Base-by-base conservation (phyloP, 1,140 invertebrate genomes). In the Goniozus legneri region DNA sequence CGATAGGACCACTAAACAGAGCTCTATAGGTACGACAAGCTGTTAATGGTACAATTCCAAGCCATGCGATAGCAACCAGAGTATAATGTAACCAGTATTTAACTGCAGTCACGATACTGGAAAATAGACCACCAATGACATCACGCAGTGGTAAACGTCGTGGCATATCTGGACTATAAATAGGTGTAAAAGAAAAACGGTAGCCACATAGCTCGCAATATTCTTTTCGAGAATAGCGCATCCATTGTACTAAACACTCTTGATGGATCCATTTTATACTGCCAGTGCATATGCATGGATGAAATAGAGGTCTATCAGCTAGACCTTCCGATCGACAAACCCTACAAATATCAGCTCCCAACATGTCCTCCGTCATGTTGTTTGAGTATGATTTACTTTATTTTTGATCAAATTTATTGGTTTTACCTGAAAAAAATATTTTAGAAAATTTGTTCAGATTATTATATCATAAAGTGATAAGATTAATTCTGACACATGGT, bases 261-360 rank as follows among this genome's bases (percentile, higher is more conserved):
- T 98, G 95, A 75, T 99, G 97, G 35, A 99, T 98, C 81, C 90
- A 99, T 79, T 98, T 98, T 50, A 99, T 99, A 52, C 92, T 97
- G 33, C 97, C 97, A 8, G 95, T 97, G 72, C 97, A 99, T 40
- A 98, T 95, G 75, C 97, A 99, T 0, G 97, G 97, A 78, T 99
- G 94, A 71, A 95, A 99, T 3, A 98, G 76, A 0, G 91, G 92
- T 54, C 92, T 81, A 52, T 94, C 91, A 8, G 81, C 62, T 20
- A 86, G 78, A 27, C 88, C 94, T 69, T 99, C 95, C 52, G 91
- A 95, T 50, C 97, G 82, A 78, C 97, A 99, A 43, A 99, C 96
- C 52, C 97, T 86, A 77, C 97, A 99, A 64, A 99, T 97, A 77
- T 97, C 92, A 58, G 77, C 71, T 71, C 78, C 75, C 60, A 75